These are phyloP conservation scores for Campylomormyrus numenius DNA, from an alignment of 2,113 vertebrate species.

Conservation along the genomic window DNA sequence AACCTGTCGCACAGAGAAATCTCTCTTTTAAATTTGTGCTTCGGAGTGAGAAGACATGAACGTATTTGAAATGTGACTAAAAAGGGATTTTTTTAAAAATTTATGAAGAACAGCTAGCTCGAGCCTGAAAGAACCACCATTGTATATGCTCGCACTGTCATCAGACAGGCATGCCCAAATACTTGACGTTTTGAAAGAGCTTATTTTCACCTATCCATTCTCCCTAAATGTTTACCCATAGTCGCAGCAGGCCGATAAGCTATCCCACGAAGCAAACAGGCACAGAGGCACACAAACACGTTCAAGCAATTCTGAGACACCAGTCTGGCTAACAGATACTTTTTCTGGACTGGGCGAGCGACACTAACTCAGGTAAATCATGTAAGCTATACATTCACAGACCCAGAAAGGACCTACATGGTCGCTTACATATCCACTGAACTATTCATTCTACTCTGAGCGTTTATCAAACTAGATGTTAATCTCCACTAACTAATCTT, in stretches of 20 bases:
- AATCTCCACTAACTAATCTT: too few species aligned
- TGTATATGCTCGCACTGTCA: neutral
- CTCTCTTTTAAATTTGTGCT: neutral
- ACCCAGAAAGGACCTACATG: neutral
- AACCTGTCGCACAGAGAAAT: neutral
- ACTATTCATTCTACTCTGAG: neutral
- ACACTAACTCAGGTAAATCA: neutral
- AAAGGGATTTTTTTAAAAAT: neutral
- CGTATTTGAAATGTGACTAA: constrained; percentile 14
- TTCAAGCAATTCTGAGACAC: neutral
- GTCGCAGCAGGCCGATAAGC: neutral
- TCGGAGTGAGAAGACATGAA: neutral
- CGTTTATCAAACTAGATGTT: neutral
- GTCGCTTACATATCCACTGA: neutral
- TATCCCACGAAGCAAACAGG: neutral
- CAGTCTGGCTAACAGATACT: neutral
- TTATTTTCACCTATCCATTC: neutral
- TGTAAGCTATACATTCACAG: neutral
- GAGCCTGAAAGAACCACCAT: too few species aligned
- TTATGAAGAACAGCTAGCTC: neutral
- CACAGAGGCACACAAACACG: neutral
- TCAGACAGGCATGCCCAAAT: neutral
- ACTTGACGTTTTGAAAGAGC: neutral
- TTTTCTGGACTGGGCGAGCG: neutral
- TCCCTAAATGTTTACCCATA: neutral